phyloP scores from a whole-genome alignment of 2,797 vertebrate species.

The Crenichthys baileyi region DNA sequence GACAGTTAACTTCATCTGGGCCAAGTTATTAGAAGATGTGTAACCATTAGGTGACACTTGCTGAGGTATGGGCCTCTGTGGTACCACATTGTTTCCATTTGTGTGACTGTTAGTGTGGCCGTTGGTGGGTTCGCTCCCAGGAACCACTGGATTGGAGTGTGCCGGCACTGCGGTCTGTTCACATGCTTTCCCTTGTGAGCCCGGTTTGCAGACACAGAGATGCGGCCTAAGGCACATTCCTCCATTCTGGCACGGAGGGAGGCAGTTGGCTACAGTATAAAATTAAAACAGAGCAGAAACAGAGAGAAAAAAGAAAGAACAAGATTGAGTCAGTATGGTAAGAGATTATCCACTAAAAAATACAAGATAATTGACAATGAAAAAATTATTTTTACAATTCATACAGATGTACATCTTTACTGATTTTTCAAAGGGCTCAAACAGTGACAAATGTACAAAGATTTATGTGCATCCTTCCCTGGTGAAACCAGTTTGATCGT shows the following conservation, averaged over 20 bases:
- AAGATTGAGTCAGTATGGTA: slow-evolving; percentile 35
- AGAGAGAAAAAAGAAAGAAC: slow-evolving; percentile 20
- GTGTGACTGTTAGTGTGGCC: slow-evolving; percentile 64
- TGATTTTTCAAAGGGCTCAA: no score
- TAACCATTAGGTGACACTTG: slow-evolving; percentile 77
- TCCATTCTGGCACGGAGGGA: slow-evolving; percentile 95
- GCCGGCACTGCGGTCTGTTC: slow-evolving; percentile 81
- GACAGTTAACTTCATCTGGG: slow-evolving; percentile 91
- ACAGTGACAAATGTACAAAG: no score
- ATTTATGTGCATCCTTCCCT: background rate
- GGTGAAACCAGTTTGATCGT: background rate
- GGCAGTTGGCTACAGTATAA: slow-evolving; percentile 87
- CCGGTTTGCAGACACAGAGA: slow-evolving; percentile 93
- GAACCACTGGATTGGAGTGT: slow-evolving; percentile 74
- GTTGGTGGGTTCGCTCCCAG: slow-evolving; percentile 67
- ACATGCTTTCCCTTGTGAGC: slow-evolving; percentile 91
- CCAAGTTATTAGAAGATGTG: slow-evolving; percentile 75
- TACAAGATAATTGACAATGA: background rate
- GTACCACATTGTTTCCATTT: slow-evolving; percentile 75
- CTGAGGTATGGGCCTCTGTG: slow-evolving; percentile 88
- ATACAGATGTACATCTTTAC: background rate
- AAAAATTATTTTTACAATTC: background rate
- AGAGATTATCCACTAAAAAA: background rate
- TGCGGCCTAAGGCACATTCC: slow-evolving; percentile 97
- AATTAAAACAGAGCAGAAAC: slow-evolving; percentile 44